Percentiles rank a stretch among this genome's conserved stretches.
These are phyloP conservation scores for Lanius ludovicianus DNA, from an alignment of 2,113 vertebrate species.

Conservation along the genomic window DNA sequence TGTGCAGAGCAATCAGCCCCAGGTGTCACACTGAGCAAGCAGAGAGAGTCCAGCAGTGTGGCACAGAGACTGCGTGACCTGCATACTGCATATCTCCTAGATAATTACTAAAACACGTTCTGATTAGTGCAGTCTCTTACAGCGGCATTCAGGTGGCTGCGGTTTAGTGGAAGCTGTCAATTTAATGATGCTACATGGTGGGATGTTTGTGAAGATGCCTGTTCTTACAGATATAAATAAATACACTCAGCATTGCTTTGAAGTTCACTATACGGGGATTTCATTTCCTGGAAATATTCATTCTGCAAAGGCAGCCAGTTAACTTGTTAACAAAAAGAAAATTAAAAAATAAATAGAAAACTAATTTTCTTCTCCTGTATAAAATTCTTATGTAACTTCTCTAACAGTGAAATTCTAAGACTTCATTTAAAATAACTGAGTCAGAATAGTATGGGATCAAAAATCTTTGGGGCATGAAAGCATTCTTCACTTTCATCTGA, in stretches of 20 bases:
- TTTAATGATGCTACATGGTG: background rate
- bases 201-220: background rate
- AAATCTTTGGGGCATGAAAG: constrained; percentile 41
- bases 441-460: constrained; percentile 6
- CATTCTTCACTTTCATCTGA: constrained; percentile 50
- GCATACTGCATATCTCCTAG: background rate
- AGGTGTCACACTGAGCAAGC: background rate
- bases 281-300: background rate
- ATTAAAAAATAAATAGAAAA: background rate
- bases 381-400: background rate
- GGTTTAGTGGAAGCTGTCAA: background rate
- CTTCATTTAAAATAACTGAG: constrained; percentile 31
- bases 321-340: background rate
- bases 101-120: background rate
- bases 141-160: background rate
- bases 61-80: background rate
- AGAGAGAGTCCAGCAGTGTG: background rate
- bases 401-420: constrained; percentile 12
- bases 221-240: background rate
- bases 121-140: background rate
- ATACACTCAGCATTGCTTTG: background rate
- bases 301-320: background rate
- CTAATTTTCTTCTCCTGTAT: background rate
- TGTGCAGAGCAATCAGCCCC: background rate
- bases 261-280: background rate